phyloP scores from a whole-genome alignment of 2,888 invertebrate genomes.

The Trissolcus brochymenae region DNA sequence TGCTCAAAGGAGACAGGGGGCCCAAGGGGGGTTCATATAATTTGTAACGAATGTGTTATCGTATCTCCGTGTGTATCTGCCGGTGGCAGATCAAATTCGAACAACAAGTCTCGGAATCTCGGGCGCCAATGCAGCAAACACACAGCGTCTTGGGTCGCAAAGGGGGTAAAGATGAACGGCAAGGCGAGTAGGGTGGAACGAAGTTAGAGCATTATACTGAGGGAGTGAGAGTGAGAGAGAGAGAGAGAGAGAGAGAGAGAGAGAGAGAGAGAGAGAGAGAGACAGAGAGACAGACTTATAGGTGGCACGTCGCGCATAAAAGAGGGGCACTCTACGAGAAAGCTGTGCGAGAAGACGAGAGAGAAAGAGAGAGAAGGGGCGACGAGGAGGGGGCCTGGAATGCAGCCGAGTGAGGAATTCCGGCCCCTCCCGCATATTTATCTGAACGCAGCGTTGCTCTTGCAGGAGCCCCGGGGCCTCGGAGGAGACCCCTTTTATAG shows the following conservation, averaged over 20 bases:
- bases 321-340: slow-evolving; percentile 36
- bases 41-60: slow-evolving; percentile 52
- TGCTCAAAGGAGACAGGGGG: not conserved
- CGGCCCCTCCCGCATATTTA: slow-evolving; percentile 77
- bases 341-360: slow-evolving; percentile 34
- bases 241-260: slow-evolving; percentile 33
- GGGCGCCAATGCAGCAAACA: slow-evolving; percentile 45
- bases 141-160: slow-evolving; percentile 43
- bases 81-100: slow-evolving; percentile 35
- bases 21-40: slow-evolving; percentile 24
- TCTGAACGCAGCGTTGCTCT: slow-evolving; percentile 62
- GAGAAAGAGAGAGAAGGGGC: slow-evolving; percentile 35
- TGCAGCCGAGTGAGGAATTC: slow-evolving; percentile 77
- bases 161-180: slow-evolving; percentile 36
- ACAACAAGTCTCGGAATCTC: slow-evolving; percentile 54
- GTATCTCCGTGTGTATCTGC: slow-evolving; percentile 40
- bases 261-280: slow-evolving; percentile 15
- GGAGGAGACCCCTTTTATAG: slow-evolving; percentile 69
- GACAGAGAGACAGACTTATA: slow-evolving; percentile 42
- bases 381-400: slow-evolving; percentile 64
- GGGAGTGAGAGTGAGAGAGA: slow-evolving; percentile 19
- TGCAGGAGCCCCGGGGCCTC: slow-evolving; percentile 64
- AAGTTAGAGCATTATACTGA: slow-evolving; percentile 59
- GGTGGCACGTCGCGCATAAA: slow-evolving; percentile 51
- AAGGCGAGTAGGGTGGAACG: slow-evolving; percentile 26